Conservation (phyloP, 2,797 vertebrate species). For the Argentina silus region DNA sequence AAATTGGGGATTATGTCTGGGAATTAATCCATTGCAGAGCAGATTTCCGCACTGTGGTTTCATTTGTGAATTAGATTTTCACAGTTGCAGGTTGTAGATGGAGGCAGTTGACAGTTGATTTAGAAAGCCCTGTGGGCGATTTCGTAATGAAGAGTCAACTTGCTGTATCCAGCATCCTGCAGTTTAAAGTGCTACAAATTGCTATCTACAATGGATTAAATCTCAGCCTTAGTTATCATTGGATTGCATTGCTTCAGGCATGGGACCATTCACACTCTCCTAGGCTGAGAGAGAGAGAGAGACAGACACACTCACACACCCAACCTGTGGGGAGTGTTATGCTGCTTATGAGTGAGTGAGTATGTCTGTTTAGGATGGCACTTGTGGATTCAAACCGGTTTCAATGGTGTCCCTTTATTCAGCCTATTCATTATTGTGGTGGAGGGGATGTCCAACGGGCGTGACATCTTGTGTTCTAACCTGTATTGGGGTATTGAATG, state of each 20-base stretch:
- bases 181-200: too few relatives aligned
- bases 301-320: too few relatives aligned
- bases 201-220: too few relatives aligned
- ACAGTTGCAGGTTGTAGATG: too few relatives aligned
- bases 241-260: not conserved
- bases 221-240: too few relatives aligned
- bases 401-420: not conserved
- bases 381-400: not conserved
- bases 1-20: not conserved
- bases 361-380: constrained; percentile 29
- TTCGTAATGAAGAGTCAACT: too few relatives aligned
- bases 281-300: not conserved
- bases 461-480: constrained; percentile 28
- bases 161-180: too few relatives aligned
- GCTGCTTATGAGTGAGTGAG: constrained; percentile 22
- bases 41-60: too few relatives aligned
- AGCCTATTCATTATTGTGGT: not conserved
- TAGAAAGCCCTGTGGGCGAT: too few relatives aligned
- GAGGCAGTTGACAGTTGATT: too few relatives aligned
- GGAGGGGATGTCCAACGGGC: not conserved
- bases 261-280: constrained; percentile 4
- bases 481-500: constrained; percentile 38
- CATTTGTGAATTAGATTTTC: too few relatives aligned
- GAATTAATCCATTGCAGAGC: too few relatives aligned
- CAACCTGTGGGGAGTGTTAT: not conserved